Evolutionary conservation across 2,113 vertebrate genomes (phyloP), one percentile per base, ranked within the genome.

Genomic region (Myrmophylax atrothorax): DNA sequence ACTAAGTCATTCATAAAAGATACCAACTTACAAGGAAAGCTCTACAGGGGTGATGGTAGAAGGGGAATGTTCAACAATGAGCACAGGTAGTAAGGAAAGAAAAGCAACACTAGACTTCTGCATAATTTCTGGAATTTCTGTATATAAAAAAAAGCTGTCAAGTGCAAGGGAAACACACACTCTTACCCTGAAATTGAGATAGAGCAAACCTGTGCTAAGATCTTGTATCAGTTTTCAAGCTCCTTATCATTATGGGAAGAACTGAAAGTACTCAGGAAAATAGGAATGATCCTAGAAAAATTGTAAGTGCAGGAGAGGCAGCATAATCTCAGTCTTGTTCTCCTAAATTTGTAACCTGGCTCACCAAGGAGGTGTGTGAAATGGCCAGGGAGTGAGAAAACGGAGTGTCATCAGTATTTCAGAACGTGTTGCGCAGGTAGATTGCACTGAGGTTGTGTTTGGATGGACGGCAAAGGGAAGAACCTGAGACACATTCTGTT

Each of bases 401-500:
- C 23, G 13, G 44, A 53, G 9, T 14, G 33, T 24, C 13, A 40
- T 24, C 29, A 1, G 29, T n/a, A 40, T 42, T 73, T 53, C 59
- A 68, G 10, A 64, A 60, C 3, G 2, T 1, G 0, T 44, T 26
- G 5, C 1, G 7, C 47, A 35, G 31, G n/a, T 22, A 9, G 0
- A 3, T 11, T 33, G 11, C 2, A 1, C 0, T 18, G 24, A 60
- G 24, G 9, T 25, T 13, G 69, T 31, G 18, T 55, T 87, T 29
- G 56, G 22, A 47, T 3, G 6, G 38, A 11, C 0, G 0, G 53
- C 23, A 29, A 53, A 53, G 4, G 46, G 17, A 74, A 67, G 17
- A 76, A n/a, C 22, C 44, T 6, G 18, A 72, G 49, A 24, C 5
- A 5, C 0, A 0, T 14, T 68, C 1, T 63, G n/a, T 66, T 77